A percentile compares a stretch with the other conserved stretches of the same genome.
Conservation (phyloP, 1,140 invertebrate genomes). For the Drosophila pruinosa region DNA sequence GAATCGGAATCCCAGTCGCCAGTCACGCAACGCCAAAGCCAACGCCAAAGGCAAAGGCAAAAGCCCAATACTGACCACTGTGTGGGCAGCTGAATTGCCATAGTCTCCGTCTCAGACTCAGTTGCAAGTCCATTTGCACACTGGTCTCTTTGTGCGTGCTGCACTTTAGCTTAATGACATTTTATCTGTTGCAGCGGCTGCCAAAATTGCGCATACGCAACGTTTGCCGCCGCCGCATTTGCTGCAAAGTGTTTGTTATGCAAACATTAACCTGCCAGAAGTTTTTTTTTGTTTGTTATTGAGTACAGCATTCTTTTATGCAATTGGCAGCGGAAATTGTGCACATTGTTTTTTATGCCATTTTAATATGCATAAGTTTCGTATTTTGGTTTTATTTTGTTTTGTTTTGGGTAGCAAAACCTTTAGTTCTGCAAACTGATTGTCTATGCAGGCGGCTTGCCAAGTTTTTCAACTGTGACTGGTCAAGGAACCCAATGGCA, state of each 20-base stretch:
- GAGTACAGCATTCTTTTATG: slow-evolving; percentile 58
- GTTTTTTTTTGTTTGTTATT: slow-evolving; percentile 25
- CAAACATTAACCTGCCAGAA: slow-evolving; percentile 57
- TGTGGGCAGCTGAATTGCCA: slow-evolving; percentile 59
- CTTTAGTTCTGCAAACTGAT: slow-evolving; percentile 23
- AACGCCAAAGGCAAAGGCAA: background rate
- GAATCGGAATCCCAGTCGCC: slow-evolving; percentile 21
- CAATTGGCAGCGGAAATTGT: slow-evolving; percentile 76
- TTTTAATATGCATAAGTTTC: slow-evolving; percentile 79
- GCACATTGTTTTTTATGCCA: slow-evolving; percentile 75
- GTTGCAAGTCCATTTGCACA: slow-evolving; percentile 1
- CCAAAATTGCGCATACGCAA: slow-evolving; percentile 62
- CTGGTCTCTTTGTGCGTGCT: slow-evolving; percentile 55
- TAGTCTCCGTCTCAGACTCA: background rate
- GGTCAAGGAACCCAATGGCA: slow-evolving; percentile 49
- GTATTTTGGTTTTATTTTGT: background rate
- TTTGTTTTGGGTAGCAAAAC: background rate
- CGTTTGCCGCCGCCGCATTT: slow-evolving; percentile 30
- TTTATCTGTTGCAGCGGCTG: slow-evolving; percentile 57
- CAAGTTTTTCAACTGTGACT: slow-evolving; percentile 52
- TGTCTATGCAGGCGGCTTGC: slow-evolving; percentile 66
- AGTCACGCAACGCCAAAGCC: slow-evolving; percentile 58
- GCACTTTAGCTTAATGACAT: slow-evolving; percentile 80
- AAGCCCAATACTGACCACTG: slow-evolving; percentile 54
- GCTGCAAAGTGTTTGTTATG: slow-evolving; percentile 55